phyloP scores from a whole-genome alignment of 1,140 invertebrate genomes.

The Heterodera carotae region DNA sequence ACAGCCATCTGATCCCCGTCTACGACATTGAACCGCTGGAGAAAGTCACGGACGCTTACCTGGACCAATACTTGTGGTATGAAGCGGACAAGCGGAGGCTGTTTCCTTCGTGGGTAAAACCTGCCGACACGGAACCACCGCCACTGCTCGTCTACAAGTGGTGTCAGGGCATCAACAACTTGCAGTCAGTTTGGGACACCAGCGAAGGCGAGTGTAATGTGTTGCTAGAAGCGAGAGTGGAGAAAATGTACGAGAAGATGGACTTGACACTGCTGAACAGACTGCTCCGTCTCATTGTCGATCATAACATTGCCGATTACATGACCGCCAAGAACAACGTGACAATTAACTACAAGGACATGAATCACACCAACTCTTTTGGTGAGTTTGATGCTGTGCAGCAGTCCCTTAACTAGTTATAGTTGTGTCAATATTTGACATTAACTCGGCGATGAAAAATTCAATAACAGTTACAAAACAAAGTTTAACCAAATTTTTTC shows the following conservation, averaged over 20 bases:
- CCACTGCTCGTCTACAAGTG: conserved; percentile 97
- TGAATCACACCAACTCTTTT: conserved; percentile 98
- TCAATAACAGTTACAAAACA: no score
- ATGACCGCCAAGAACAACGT: conserved; percentile 99
- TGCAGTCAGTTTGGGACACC: conserved; percentile 98
- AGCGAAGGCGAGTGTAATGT: conserved; percentile 97
- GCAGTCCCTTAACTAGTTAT: no score
- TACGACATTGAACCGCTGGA: conserved; percentile 98
- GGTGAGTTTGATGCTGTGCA: conserved; percentile 69
- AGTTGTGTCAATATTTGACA: not conserved
- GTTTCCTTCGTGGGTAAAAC: conserved; percentile 96
- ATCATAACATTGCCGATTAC: conserved; percentile 99
- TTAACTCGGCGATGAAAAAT: no score
- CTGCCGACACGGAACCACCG: conserved; percentile 95
- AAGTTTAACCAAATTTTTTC: no score
- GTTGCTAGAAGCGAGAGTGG: conserved; percentile 86
- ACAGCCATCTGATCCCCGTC: conserved; percentile 96
- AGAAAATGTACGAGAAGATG: conserved; percentile 99
- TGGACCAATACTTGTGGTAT: conserved; percentile 99
- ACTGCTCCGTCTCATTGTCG: conserved; percentile 87
- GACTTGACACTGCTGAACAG: conserved; percentile 96
- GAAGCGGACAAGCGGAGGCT: conserved; percentile 95
- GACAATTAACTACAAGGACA: conserved; percentile 96
- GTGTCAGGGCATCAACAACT: conserved; percentile 98
- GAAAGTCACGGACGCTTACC: conserved; percentile 99